Conservation (phyloP, 2,888 invertebrate genomes). For the Drosophila recens region DNA sequence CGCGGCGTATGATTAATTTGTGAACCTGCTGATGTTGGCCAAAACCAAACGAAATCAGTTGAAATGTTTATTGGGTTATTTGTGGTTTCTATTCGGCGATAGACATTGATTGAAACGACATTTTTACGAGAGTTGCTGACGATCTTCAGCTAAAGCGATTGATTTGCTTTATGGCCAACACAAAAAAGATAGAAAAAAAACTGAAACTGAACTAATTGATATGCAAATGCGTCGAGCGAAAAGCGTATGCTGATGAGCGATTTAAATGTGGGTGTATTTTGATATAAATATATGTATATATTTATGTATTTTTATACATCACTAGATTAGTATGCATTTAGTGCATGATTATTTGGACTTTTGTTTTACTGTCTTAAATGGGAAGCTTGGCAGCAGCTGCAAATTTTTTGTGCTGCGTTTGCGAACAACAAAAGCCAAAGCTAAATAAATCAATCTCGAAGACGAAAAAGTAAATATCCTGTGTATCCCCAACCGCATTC, state of each 20-base stretch:
- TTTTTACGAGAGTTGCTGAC: conserved; percentile 44
- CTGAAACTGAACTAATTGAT: conserved; percentile 27
- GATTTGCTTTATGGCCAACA: conserved; percentile 26
- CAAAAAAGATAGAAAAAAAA: background rate
- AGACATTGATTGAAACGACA: conserved; percentile 50
- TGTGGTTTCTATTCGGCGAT: conserved; percentile 7
- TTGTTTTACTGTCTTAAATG: conserved; percentile 1
- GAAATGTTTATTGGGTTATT: conserved; percentile 26
- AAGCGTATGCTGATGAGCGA: conserved; percentile 31
- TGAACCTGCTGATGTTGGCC: conserved; percentile 26
- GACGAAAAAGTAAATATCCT: conserved; percentile 76
- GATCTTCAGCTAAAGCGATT: conserved; percentile 40
- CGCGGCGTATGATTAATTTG: conserved; percentile 68
- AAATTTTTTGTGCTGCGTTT: conserved; percentile 57
- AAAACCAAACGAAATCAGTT: conserved; percentile 42
- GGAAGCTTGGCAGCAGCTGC: conserved; percentile 45
- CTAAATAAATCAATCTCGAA: conserved; percentile 71
- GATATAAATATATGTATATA: background rate
- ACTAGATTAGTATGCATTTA: conserved; percentile 56
- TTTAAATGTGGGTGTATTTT: conserved; percentile 27
- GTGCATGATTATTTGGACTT: conserved; percentile 37
- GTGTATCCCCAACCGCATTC: conserved; percentile 28
- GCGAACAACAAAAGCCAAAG: conserved; percentile 53
- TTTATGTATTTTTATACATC: too few species aligned
- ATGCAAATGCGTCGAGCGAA: conserved; percentile 51